phyloP scores from a whole-genome alignment of 1,140 invertebrate species.

The Drosophila parvula region DNA sequence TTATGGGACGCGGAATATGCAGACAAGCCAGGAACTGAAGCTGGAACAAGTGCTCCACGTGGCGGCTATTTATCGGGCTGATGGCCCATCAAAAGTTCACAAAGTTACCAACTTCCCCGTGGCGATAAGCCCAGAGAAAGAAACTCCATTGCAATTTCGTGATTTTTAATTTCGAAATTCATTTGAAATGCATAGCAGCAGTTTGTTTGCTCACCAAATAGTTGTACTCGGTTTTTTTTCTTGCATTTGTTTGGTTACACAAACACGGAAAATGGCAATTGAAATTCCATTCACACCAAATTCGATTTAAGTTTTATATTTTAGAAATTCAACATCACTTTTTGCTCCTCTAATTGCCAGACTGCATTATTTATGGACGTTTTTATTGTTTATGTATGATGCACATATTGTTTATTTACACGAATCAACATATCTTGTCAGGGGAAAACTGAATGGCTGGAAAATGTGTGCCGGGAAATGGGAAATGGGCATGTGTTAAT shows the following conservation, averaged over 20 bases:
- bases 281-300: slow-evolving; percentile 57
- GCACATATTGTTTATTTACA: slow-evolving; percentile 60
- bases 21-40: neutral
- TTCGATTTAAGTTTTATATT: slow-evolving; percentile 46
- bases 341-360: slow-evolving; percentile 61
- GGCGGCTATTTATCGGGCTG: slow-evolving; percentile 14
- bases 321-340: slow-evolving; percentile 35
- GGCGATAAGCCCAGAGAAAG: neutral
- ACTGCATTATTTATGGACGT: slow-evolving; percentile 60
- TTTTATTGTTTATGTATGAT: slow-evolving; percentile 46
- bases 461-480: slow-evolving; percentile 21
- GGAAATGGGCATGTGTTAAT: slow-evolving; percentile 56
- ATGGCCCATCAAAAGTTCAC: slow-evolving; percentile 15
- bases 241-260: slow-evolving; percentile 25
- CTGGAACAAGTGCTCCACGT: slow-evolving; percentile 21
- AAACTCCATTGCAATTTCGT: slow-evolving; percentile 1
- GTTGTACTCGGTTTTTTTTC: slow-evolving; percentile 21
- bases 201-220: slow-evolving; percentile 26
- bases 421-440: slow-evolving; percentile 32
- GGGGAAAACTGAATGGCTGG: slow-evolving; percentile 8
- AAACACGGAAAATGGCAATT: slow-evolving; percentile 50
- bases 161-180: slow-evolving; percentile 25
- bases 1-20: slow-evolving; percentile 36
- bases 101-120: neutral
- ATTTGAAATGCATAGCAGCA: slow-evolving; percentile 34